A percentile compares a stretch with the other conserved stretches of the same genome.
Conservation (phyloP, 2,113 vertebrate species). For the Elanus axillaris region DNA sequence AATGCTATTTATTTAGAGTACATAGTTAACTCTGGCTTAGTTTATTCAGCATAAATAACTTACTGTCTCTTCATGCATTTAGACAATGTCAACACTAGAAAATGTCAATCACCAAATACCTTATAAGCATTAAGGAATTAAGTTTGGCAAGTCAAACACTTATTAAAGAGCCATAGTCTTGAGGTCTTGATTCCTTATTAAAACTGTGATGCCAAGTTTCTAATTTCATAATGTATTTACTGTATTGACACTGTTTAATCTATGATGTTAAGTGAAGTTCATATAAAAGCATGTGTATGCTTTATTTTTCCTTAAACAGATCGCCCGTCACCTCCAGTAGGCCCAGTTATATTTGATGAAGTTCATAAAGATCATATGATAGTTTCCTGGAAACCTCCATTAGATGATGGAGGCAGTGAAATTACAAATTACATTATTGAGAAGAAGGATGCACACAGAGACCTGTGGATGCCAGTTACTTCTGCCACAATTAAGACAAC, state of each 20-base stretch:
- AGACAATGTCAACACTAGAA: not conserved
- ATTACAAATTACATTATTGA: constrained; percentile 97
- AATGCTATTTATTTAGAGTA: not conserved
- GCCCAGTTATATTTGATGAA: constrained; percentile 93
- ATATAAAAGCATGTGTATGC: not conserved
- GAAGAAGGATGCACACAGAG: constrained; percentile 89
- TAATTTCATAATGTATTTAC: not conserved
- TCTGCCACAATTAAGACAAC: constrained; percentile 87
- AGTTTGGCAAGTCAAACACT: not conserved
- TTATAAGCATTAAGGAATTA: not conserved
- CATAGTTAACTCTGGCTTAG: not conserved
- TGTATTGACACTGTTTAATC: not conserved
- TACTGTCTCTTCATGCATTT: not conserved
- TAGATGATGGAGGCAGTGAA: constrained; percentile 89
- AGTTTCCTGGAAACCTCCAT: constrained; percentile 95
- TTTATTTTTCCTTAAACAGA: constrained; percentile 72
- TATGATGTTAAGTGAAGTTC: not conserved
- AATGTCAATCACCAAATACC: not conserved
- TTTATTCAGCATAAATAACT: not conserved
- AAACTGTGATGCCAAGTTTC: not conserved
- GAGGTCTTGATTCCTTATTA: not conserved
- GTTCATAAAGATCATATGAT: constrained; percentile 93
- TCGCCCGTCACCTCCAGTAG: constrained; percentile 90
- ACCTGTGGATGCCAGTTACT: constrained; percentile 92
- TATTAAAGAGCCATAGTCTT: not conserved